These are phyloP conservation scores for Andrena trimmerana DNA, from an alignment of 2,888 invertebrate genomes.

Conservation along the genomic window DNA sequence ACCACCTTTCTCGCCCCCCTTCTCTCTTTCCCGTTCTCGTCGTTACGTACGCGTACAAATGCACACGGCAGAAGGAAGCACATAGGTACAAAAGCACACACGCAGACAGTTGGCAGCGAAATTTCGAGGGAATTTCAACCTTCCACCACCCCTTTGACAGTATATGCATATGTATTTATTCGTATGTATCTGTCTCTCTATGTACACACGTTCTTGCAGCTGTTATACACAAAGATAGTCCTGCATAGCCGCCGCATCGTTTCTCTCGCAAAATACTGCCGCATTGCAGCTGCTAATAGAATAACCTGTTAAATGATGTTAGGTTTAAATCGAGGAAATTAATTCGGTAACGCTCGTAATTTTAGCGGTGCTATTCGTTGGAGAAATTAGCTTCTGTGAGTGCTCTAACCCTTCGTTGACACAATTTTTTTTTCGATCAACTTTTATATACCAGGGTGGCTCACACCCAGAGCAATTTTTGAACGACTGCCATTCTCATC, in stretches of 20 bases:
- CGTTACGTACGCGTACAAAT: constrained; percentile 29
- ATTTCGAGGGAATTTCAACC: constrained; percentile 74
- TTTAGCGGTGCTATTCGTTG: neutral
- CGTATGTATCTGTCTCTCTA: constrained; percentile 28
- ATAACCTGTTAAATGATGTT: constrained; percentile 48
- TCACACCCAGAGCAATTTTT: too few relatives aligned
- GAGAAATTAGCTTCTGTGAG: neutral
- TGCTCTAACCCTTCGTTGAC: neutral
- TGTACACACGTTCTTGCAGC: constrained; percentile 33
- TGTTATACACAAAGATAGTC: constrained; percentile 52
- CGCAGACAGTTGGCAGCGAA: constrained; percentile 66
- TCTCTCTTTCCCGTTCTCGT: constrained; percentile 44
- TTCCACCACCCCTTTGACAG: constrained; percentile 51
- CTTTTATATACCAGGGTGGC: too few relatives aligned
- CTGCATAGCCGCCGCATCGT: constrained; percentile 67
- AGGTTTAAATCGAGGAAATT: constrained; percentile 29
- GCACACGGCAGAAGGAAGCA: constrained; percentile 31
- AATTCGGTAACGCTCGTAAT: constrained; percentile 11
- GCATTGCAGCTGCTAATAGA: constrained; percentile 71
- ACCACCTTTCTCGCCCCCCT: constrained; percentile 48
- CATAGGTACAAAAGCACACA: constrained; percentile 29
- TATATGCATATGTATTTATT: constrained; percentile 25
- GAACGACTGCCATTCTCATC: too few relatives aligned
- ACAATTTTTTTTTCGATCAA: too few relatives aligned
- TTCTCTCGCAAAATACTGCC: constrained; percentile 72